A percentile compares a stretch with the other conserved stretches of the same genome.
Conservation (phyloP, 2,113 vertebrate species). For the Siphamia tubifer region DNA sequence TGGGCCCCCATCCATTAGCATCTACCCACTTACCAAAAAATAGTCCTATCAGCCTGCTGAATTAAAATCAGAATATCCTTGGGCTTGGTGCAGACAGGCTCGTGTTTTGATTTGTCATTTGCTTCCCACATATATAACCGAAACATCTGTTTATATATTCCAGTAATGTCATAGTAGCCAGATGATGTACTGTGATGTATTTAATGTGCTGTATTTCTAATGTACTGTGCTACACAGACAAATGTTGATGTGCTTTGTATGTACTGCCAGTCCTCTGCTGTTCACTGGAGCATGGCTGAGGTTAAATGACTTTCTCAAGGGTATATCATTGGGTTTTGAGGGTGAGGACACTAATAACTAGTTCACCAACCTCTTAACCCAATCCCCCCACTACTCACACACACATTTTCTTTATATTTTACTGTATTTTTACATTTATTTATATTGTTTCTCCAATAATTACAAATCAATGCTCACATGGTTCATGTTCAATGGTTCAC, state of each 20-base stretch:
- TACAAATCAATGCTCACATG: too few relatives aligned
- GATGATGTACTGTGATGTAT: neutral
- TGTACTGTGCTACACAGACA: neutral
- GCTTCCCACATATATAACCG: neutral
- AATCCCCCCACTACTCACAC: neutral
- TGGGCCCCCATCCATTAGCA: conserved; percentile 20
- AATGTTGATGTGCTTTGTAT: conserved; percentile 10
- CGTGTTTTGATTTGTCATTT: neutral
- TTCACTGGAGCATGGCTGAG: conserved; percentile 20
- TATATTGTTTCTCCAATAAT: too few relatives aligned
- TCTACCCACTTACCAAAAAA: neutral
- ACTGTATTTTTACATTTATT: too few relatives aligned
- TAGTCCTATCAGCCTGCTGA: neutral
- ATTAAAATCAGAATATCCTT: neutral
- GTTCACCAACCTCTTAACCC: neutral
- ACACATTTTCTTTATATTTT: too few relatives aligned
- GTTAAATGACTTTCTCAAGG: conserved; percentile 48
- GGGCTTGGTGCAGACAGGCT: neutral
- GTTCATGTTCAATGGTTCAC: too few relatives aligned
- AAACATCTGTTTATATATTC: neutral
- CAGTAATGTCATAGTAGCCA: neutral
- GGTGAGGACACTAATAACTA: conserved; percentile 19
- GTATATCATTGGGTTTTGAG: conserved; percentile 18
- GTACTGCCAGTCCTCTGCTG: conserved; percentile 13
- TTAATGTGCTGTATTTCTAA: neutral